These are phyloP conservation scores for Megaleporinus macrocephalus DNA, from an alignment of 2,113 vertebrate genomes.

Conservation along the genomic window DNA sequence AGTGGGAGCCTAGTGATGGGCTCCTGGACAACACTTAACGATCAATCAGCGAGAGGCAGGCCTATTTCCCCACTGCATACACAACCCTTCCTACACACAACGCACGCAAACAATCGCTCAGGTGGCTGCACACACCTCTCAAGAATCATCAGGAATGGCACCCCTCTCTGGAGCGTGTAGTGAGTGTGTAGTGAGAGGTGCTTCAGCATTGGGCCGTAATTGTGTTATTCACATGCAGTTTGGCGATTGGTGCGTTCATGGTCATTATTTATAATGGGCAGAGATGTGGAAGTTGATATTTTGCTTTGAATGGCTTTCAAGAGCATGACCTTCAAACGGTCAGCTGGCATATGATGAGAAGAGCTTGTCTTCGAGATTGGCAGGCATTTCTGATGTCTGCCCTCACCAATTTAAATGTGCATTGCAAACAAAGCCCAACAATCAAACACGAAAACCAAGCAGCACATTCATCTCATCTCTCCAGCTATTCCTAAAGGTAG, in stretches of 20 bases:
- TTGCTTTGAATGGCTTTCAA: conserved; percentile 49
- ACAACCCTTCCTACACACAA: conserved; percentile 70
- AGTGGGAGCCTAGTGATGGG: conserved; percentile 77
- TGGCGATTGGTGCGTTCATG: conserved; percentile 48
- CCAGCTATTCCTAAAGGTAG: not conserved
- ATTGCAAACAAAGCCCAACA: conserved; percentile 31
- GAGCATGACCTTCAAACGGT: conserved; percentile 54
- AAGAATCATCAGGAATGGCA: conserved; percentile 70
- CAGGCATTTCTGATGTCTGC: conserved; percentile 37
- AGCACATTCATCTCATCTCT: not conserved
- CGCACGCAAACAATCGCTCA: conserved; percentile 79
- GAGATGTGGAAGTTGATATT: conserved; percentile 52
- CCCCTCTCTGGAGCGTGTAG: conserved; percentile 59
- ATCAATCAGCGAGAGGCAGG: conserved; percentile 78
- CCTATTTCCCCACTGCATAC: conserved; percentile 73
- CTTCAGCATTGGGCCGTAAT: conserved; percentile 38
- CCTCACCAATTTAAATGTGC: conserved; percentile 31
- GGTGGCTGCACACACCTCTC: conserved; percentile 78
- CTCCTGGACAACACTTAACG: conserved; percentile 83
- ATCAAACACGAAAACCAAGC: not conserved
- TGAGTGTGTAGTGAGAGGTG: conserved; percentile 57
- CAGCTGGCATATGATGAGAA: conserved; percentile 20
- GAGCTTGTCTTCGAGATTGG: conserved; percentile 46
- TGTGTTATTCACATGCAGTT: conserved; percentile 65
- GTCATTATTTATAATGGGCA: conserved; percentile 50